Base-by-base conservation (phyloP, 2,888 invertebrate genomes). In the Cephus sareptanus region DNA sequence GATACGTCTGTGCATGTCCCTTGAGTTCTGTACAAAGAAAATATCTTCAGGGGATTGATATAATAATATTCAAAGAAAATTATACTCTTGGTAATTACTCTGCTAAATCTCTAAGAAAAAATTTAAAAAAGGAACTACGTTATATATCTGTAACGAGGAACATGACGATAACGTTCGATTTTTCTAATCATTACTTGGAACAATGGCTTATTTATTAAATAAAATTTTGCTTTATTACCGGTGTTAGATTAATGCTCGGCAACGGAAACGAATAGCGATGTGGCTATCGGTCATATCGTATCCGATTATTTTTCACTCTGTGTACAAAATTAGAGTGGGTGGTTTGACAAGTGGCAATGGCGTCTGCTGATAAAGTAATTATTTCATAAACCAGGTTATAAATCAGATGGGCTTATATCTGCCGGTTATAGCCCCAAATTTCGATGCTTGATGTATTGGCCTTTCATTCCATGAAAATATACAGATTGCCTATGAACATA, bases 331-430 rank as follows among this genome's bases (percentile, higher is more conserved):
- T 71, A 71, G 40, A 1, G 40, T 56, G 40, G 40, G 40, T 56
- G 40, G 40, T 2, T 56, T 23, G 40, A 56, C 40, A 56, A 56
- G 40, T 56, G 40, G 40, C 23, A 56, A 56, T 56, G 40, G 40
- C 40, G 40, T 23, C 23, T 23, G 40, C 40, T 23, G 71, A 71
- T 71, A 71, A 71, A 71, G 31, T 71, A 71, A 71, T 71, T 71
- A 71, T 71, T 71, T 71, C 71, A 30, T 71, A 71, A 71, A 71
- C 71, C 71, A 33, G 6, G 71, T 71, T 71, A 30, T 71, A 71
- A 71, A 71, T 71, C 71, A 71, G 33, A 30, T 0, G 15, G 71
- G 71, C 31, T 71, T 71, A 70, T 30, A 31, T 31, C 31, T n/a
- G 31, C 71, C 31, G 40, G 23, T 23, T 56, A 56, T 56, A 56